Base-by-base conservation (phyloP, 2,888 invertebrate genomes). In the Chymomyza procnemis region DNA sequence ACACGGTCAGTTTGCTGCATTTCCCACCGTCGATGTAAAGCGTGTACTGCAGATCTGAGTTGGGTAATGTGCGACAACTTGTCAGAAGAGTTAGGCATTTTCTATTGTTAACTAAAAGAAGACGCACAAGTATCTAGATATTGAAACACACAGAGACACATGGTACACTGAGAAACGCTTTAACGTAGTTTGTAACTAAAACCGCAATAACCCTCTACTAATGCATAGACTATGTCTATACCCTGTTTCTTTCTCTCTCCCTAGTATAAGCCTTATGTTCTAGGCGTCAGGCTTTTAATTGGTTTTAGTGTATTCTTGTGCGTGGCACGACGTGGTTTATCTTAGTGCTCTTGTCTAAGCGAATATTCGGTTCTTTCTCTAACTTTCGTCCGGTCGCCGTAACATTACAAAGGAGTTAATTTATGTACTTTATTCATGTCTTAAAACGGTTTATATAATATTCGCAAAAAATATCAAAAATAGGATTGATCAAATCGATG, bases 1-100 rank as follows among this genome's bases (percentile, higher is more conserved):
- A 1, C 76, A 76, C 16, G 88, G 89, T 63, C 90, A 90, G 59
- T 91, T 91, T 66, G 87, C 90, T 12, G 71, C 81, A 50, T 91
- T 91, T 72, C 91, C 91, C 74, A 89, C 90, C 41, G 88, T 90
- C 52, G 91, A 91, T 77, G 86, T 90, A 16, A 90, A 90, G 71
- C 87, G 87, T 5, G 81, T 90, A 46, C 78, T 90, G 63, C 84
- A 90, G 71, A 78, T 90, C 67, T 89, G 75, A 63, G 64, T 9
- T 5, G 16, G n/a, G 4, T n/a, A n/a, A n/a, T 14, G 4, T 22
- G 22, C 46, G 2, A 41, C 34, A 41, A 41, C 34, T 41, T 12
- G 6, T 9, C 12, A 3, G 12, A 41, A 12, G 9, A 41, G 34
- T 12, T 41, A 41, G 34, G 34, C 34, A 41, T 41, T 41, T 41